Conservation (phyloP, 2,888 invertebrate genomes). For the Empis livida region DNA sequence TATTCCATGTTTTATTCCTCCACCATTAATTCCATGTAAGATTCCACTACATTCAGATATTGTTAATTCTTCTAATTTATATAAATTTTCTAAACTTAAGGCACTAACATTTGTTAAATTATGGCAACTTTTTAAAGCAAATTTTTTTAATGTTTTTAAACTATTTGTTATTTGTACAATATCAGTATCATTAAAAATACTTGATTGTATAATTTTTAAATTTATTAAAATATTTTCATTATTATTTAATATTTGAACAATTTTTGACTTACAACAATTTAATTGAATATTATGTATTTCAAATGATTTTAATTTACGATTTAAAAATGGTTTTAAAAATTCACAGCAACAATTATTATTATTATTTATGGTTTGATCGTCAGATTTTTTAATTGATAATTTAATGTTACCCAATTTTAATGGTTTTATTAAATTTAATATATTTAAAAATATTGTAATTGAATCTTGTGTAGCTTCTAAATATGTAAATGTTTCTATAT, state of each 20-base stretch:
- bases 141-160: background rate
- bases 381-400: background rate
- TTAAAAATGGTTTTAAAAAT: background rate
- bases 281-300: background rate
- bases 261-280: background rate
- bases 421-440: background rate
- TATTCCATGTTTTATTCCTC: background rate
- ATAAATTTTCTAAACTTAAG: background rate
- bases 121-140: background rate
- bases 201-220: background rate
- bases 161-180: background rate
- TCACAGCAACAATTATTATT: too few relatives aligned
- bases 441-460: background rate
- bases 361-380: too few relatives aligned
- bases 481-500: background rate
- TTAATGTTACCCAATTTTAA: background rate
- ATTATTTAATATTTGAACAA: background rate
- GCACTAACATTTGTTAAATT: constrained; percentile 1
- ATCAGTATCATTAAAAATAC: background rate
- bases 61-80: background rate
- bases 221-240: background rate
- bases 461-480: background rate
- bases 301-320: background rate
- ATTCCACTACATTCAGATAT: background rate
- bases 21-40: background rate